These are phyloP conservation scores for Megalopta genalis DNA, from an alignment of 1,140 invertebrate genomes.

Conservation along the genomic window DNA sequence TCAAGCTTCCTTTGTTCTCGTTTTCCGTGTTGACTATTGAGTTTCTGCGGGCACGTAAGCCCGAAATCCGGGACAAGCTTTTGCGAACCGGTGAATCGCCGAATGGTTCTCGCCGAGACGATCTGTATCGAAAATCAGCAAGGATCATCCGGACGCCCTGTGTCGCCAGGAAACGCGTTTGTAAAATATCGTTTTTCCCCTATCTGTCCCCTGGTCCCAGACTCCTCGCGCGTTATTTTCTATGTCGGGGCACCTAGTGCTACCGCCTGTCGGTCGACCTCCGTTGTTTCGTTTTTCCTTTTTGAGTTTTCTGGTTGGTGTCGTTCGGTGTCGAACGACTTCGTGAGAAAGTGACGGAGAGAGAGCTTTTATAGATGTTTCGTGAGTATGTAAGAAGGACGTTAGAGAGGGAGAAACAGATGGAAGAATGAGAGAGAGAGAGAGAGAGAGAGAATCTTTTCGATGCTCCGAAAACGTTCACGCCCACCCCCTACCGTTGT, in stretches of 20 bases:
- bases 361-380: slow-evolving; percentile 12
- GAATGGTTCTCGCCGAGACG: background rate
- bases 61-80: background rate
- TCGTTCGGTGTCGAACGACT: slow-evolving; percentile 14
- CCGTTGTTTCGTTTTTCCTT: slow-evolving; percentile 9
- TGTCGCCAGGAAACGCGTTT: background rate
- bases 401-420: background rate
- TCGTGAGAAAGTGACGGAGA: background rate
- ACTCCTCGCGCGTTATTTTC: background rate
- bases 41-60: background rate
- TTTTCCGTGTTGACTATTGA: background rate
- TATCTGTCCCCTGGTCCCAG: background rate
- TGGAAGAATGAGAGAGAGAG: background rate
- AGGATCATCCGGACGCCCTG: background rate
- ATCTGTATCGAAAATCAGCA: background rate
- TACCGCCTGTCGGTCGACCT: background rate
- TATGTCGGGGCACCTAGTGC: slow-evolving; percentile 1
- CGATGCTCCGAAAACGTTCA: slow-evolving; percentile 34
- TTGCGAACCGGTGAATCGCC: background rate
- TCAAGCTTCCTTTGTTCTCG: background rate
- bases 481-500: slow-evolving; percentile 32
- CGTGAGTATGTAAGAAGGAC: background rate
- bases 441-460: background rate
- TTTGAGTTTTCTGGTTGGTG: background rate
- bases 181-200: background rate